Evolutionary conservation across 2,888 invertebrate genomes (phyloP).

Genomic region (Digitonthophagus gazella): DNA sequence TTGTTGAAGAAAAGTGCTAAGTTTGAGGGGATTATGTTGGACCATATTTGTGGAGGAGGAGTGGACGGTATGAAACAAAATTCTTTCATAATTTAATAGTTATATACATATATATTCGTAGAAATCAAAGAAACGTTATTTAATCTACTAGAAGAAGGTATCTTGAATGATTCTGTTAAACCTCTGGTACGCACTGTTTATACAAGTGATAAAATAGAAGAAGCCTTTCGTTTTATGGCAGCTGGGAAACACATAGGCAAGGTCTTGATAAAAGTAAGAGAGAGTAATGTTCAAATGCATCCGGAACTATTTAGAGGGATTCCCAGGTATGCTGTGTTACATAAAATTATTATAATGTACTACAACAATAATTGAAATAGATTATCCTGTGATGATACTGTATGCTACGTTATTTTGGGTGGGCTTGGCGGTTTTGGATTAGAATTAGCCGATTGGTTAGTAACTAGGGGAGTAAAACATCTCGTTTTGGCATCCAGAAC

Average conservation of each 20-base stretch:
- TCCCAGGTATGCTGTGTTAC: no score
- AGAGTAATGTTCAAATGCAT: slow-evolving; percentile 40
- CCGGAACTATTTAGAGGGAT: no score
- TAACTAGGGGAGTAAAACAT: slow-evolving; percentile 76
- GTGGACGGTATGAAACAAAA: no score
- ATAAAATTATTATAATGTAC: no score
- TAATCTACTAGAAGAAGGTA: not conserved
- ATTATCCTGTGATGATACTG: not conserved
- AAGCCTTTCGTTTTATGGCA: slow-evolving; percentile 66
- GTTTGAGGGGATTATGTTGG: slow-evolving; percentile 73
- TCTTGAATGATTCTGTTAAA: slow-evolving; percentile 60
- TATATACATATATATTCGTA: no score
- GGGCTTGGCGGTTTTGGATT: slow-evolving; percentile 92
- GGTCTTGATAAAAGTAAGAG: slow-evolving; percentile 50
- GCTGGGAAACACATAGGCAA: slow-evolving; percentile 82
- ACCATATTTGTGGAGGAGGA: slow-evolving; percentile 43
- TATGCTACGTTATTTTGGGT: slow-evolving; percentile 47
- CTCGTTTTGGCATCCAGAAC: slow-evolving; percentile 77
- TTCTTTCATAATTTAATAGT: no score
- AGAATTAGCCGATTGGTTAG: slow-evolving; percentile 83
- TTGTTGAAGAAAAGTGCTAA: slow-evolving; percentile 52
- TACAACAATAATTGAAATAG: no score
- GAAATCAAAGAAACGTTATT: slow-evolving; percentile 33
- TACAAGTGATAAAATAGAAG: slow-evolving; percentile 63
- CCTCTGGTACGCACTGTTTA: slow-evolving; percentile 69